Percentiles rank a stretch among this genome's conserved stretches.
These are phyloP conservation scores for Aphelocoma coerulescens DNA, from an alignment of 2,113 vertebrate species.

Conservation along the genomic window DNA sequence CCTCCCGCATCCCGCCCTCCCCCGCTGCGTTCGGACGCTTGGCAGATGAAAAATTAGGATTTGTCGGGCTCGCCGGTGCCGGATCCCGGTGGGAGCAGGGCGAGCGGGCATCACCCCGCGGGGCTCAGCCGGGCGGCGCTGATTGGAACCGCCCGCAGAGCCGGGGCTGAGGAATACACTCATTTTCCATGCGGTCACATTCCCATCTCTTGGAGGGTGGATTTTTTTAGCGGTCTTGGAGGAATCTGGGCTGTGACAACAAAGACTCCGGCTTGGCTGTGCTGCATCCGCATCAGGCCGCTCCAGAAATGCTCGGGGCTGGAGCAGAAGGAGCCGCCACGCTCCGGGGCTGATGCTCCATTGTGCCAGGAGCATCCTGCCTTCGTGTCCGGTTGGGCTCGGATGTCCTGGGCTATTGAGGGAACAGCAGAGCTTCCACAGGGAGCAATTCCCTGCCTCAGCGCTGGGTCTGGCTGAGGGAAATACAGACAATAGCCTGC, in stretches of 20 bases:
- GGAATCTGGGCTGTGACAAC: slow-evolving; percentile 40
- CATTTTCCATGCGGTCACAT: neutral
- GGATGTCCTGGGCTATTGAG: neutral
- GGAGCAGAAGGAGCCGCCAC: neutral
- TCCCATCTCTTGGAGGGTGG: neutral
- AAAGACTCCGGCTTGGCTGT: slow-evolving; percentile 2
- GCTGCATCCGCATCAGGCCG: neutral
- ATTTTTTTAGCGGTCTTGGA: neutral
- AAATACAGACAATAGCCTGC: slow-evolving; percentile 42
- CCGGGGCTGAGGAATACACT: neutral
- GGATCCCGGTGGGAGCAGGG: fast-evolving
- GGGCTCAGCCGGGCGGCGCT: neutral
- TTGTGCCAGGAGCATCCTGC: slow-evolving; percentile 17
- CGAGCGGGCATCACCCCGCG: neutral
- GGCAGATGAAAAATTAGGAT: fast-evolving
- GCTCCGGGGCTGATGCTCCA: neutral
- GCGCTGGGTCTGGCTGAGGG: neutral
- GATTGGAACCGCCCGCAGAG: neutral
- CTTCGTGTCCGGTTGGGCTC: neutral
- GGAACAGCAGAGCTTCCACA: neutral
- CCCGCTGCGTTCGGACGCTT: neutral
- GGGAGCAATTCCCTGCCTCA: neutral
- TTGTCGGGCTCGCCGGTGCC: neutral
- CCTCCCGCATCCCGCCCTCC: neutral
- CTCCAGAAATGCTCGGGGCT: neutral